These are phyloP conservation scores for Drosophila falleni DNA, from an alignment of 2,888 invertebrate species.

Conservation along the genomic window DNA sequence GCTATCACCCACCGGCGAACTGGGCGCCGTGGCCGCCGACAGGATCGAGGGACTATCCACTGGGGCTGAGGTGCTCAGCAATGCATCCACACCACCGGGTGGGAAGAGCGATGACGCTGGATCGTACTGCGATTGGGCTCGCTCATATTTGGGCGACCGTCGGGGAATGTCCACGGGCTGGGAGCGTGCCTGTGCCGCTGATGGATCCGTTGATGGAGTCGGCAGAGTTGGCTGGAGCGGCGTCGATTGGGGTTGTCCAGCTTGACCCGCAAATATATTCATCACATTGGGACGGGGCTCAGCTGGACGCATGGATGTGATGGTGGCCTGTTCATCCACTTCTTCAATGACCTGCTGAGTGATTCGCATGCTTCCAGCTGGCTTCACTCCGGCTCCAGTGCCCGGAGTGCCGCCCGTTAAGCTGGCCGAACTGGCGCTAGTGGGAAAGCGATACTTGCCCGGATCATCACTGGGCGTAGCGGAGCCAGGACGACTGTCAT, in stretches of 20 bases:
- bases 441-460: slow-evolving; percentile 83
- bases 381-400: slow-evolving; percentile 55
- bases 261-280: slow-evolving; percentile 86
- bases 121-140: slow-evolving; percentile 82
- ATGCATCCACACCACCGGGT: slow-evolving; percentile 84
- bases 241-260: slow-evolving; percentile 46
- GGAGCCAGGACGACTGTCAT: slow-evolving; percentile 87
- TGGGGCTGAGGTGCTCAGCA: slow-evolving; percentile 84
- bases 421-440: slow-evolving; percentile 84
- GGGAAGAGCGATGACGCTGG: slow-evolving; percentile 77
- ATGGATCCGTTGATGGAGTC: slow-evolving; percentile 75
- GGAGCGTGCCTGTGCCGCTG: slow-evolving; percentile 86
- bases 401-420: slow-evolving; percentile 62
- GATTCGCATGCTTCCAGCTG: slow-evolving; percentile 87
- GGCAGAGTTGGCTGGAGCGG: slow-evolving; percentile 43
- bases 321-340: slow-evolving; percentile 93
- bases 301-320: slow-evolving; percentile 89
- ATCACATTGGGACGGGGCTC: slow-evolving; percentile 88
- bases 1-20: slow-evolving; percentile 78
- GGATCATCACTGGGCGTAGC: slow-evolving; percentile 84
- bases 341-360: slow-evolving; percentile 91
- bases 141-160: slow-evolving; percentile 74
- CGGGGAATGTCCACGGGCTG: slow-evolving; percentile 89
- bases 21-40: slow-evolving; percentile 72
- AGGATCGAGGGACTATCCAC: slow-evolving; percentile 64